phyloP scores from a whole-genome alignment of 2,113 vertebrate species.

The Channa argus region DNA sequence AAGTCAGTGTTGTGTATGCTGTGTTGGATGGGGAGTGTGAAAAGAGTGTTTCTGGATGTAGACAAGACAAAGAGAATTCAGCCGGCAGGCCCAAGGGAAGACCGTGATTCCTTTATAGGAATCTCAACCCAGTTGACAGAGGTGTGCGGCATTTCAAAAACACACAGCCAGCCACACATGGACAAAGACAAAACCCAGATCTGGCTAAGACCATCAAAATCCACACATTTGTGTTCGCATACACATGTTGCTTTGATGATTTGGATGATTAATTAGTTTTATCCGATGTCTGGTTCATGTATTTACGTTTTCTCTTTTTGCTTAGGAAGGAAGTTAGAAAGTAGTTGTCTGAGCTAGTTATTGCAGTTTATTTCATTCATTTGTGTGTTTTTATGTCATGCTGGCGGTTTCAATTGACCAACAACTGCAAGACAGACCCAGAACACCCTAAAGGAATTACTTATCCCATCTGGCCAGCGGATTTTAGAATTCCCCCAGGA shows the following conservation, averaged over 20 bases:
- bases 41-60: no score
- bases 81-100: no score
- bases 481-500: background rate
- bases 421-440: background rate
- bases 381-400: background rate
- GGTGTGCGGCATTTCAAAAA: no score
- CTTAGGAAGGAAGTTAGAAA: background rate
- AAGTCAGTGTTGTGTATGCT: no score
- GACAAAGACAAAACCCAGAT: no score
- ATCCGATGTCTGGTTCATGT: background rate
- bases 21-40: no score
- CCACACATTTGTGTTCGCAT: background rate
- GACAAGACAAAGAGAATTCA: no score
- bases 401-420: background rate
- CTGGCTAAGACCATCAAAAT: background rate
- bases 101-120: no score
- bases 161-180: no score
- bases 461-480: background rate
- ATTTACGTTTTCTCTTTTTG: constrained; percentile 2
- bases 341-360: background rate
- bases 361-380: background rate
- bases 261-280: constrained; percentile 11
- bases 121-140: no score
- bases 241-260: background rate
- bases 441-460: background rate